Evolutionary conservation across 2,797 vertebrate species (phyloP).

Genomic region (Morus bassanus): DNA sequence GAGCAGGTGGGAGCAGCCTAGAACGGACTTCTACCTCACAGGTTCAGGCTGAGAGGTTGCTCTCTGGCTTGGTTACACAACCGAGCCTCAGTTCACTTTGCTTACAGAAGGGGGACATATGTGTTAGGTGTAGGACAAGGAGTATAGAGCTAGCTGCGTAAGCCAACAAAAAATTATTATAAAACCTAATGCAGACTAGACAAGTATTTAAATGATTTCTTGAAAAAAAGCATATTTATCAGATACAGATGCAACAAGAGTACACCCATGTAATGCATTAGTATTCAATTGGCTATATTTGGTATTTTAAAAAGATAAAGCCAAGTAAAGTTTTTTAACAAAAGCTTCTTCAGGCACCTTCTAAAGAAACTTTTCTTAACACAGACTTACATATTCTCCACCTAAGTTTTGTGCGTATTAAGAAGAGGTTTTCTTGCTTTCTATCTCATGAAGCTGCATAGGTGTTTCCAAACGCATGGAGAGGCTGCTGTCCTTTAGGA

Average conservation of each 20-base stretch:
- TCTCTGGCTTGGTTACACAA: not conserved
- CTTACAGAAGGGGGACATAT: not conserved
- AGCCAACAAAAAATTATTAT: not conserved
- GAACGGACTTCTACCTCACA: not conserved
- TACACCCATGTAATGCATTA: not conserved
- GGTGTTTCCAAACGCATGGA: accelerated
- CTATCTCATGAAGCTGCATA: not conserved
- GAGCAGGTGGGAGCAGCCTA: not conserved
- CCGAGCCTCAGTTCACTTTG: not conserved
- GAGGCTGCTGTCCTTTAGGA: slow-evolving; percentile 73
- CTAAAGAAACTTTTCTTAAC: not conserved
- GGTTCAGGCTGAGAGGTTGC: too few species aligned
- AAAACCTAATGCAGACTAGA: not conserved
- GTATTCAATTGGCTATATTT: not conserved
- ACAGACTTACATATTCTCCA: not conserved
- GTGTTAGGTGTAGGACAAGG: too few species aligned
- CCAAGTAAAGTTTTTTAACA: not conserved
- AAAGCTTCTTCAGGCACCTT: not conserved
- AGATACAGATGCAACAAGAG: not conserved
- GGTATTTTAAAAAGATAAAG: slow-evolving; percentile 15
- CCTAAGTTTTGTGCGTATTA: not conserved
- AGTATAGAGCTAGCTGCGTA: not conserved
- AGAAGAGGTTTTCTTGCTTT: not conserved
- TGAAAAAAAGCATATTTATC: not conserved
- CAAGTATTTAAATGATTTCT: not conserved